phyloP scores from a whole-genome alignment of 35 echinoderm and acorn worm genomes.

The Heliocidaris erythrogramma region DNA sequence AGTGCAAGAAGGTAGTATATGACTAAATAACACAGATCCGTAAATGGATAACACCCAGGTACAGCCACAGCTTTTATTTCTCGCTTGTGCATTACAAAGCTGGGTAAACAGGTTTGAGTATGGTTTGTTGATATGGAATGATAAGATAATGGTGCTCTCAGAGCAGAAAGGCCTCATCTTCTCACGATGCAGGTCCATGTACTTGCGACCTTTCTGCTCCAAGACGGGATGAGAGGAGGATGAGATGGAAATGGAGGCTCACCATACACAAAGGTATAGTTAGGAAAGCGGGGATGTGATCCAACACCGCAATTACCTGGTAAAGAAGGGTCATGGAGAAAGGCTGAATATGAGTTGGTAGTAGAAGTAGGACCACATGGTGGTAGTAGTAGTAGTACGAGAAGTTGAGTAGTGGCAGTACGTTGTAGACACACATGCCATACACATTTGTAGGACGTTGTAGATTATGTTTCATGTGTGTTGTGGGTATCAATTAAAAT shows the following conservation, averaged over 20 bases:
- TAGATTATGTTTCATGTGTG: conserved; percentile 25
- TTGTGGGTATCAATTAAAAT: not conserved
- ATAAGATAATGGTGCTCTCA: not conserved
- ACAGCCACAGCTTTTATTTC: not conserved
- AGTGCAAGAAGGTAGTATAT: not conserved
- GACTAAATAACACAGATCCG: not conserved
- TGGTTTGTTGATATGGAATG: not conserved
- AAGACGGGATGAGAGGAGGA: not conserved
- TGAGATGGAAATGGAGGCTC: conserved; percentile 38
- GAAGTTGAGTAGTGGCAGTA: conserved; percentile 28
- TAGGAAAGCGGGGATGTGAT: conserved; percentile 26
- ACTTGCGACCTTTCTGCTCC: conserved; percentile 28
- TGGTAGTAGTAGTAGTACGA: conserved; percentile 35
- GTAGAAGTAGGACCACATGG: conserved; percentile 47
- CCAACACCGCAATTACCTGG: conserved; percentile 50
- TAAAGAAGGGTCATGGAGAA: conserved; percentile 40
- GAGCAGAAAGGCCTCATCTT: not conserved
- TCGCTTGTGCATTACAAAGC: not conserved
- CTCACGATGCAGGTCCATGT: not conserved
- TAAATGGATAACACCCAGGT: not conserved
- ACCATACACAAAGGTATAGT: conserved; percentile 39
- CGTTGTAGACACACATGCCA: conserved; percentile 38
- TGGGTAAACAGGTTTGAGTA: not conserved
- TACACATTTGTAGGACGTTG: conserved; percentile 35
- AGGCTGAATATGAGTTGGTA: conserved; percentile 39